Evolutionary conservation across 1,140 invertebrate genomes (phyloP), one percentile per base, ranked within the genome.

Genomic region (Bradynema listronoti): DNA sequence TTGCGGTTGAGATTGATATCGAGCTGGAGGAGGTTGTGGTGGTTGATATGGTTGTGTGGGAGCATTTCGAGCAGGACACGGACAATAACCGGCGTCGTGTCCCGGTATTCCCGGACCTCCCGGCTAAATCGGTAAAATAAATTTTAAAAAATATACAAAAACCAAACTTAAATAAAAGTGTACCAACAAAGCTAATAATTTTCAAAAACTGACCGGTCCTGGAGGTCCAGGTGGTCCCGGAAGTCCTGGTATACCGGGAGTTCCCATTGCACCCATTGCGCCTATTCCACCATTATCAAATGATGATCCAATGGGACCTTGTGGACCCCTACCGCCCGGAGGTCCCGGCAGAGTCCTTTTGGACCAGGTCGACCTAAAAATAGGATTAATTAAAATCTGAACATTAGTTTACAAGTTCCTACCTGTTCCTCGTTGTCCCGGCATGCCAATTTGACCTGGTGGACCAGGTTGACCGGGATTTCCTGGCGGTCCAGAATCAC

Each of bases 51-150:
- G 4, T 3, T n/a, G 47, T 50, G 30, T 33, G 29, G 19, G 34
- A 41, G 6, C 34, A 41, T 2, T 34, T 47, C 34, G 51, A 1
- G 58, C 25, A 19, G 61, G 61, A 14, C 61, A 63, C 9, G 61
- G 61, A 63, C 61, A 63, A 30, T 63, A 63, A 27, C 54, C 56
- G 4, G 61, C 61, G 32, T 63, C 61, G 9, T 51, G 49, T 9
- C 61, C 61, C 1, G 61, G 61, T 6, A 41, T 30, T 14, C 61
- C 61, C 14, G 19, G 43, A 29, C 58, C 58, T 14, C 61, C 61
- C 25, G 61, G 61, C 55, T 56, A 24, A 54, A 56, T 19, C 22
- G 16, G 22, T 33, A 51, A 19, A 55, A 25, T 50, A 4, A 56
- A 24, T 19, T 53, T 16, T n/a, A n/a, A n/a, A n/a, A n/a, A n/a